These are phyloP conservation scores for Bombus waltoni DNA, from an alignment of 1,140 invertebrate genomes.

Conservation along the genomic window DNA sequence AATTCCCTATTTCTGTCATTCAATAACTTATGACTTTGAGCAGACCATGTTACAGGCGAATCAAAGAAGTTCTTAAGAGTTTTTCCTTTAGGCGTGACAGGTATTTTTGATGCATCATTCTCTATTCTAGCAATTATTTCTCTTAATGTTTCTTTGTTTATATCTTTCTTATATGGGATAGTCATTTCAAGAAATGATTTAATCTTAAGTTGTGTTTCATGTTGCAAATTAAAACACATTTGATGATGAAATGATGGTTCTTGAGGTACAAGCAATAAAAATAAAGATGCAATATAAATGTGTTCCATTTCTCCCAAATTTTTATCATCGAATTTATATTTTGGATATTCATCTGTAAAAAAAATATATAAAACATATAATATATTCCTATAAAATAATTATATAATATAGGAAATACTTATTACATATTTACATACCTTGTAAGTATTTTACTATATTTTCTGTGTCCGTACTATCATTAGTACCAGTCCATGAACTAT, in stretches of 20 bases:
- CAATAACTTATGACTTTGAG: constrained; percentile 72
- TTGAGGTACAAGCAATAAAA: constrained; percentile 75
- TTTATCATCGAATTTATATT: constrained; percentile 63
- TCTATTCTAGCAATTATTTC: constrained; percentile 64
- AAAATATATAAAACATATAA: neutral
- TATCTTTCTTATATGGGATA: constrained; percentile 72
- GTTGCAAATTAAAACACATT: constrained; percentile 73
- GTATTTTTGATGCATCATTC: constrained; percentile 43
- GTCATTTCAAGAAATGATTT: constrained; percentile 78
- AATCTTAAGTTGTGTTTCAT: constrained; percentile 77
- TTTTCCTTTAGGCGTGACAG: constrained; percentile 61
- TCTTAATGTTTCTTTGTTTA: constrained; percentile 72
- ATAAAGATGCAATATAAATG: constrained; percentile 71
- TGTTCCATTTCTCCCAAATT: constrained; percentile 48
- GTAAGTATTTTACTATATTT: constrained; percentile 21
- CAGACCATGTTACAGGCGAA: constrained; percentile 73
- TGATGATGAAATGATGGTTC: constrained; percentile 73
- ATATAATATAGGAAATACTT: neutral
- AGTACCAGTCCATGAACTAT: constrained; percentile 41
- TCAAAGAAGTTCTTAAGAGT: constrained; percentile 74
- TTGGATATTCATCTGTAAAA: constrained; percentile 76
- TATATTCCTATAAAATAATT: neutral
- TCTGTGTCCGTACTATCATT: constrained; percentile 19
- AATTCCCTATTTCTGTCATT: constrained; percentile 74
- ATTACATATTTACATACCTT: constrained; percentile 22